Conservation (phyloP, 2,113 vertebrate genomes). For the Eubucco bourcierii region DNA sequence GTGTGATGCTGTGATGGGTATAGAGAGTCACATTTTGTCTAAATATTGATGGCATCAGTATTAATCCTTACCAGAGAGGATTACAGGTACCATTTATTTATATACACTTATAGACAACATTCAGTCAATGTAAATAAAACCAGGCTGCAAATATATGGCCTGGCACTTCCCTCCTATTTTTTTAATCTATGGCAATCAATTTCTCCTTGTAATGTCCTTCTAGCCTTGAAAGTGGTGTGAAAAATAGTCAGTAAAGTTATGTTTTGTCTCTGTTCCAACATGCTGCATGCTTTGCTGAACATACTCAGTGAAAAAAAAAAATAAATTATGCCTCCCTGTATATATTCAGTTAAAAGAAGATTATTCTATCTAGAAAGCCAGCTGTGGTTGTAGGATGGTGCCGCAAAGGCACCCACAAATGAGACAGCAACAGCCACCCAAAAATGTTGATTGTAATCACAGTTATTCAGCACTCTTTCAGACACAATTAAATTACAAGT, state of each 20-base stretch:
- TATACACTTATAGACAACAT: not conserved
- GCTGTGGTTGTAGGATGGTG: not conserved
- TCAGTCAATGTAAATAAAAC: not conserved
- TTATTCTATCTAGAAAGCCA: not conserved
- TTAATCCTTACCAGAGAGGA: not conserved
- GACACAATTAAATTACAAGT: too few relatives aligned
- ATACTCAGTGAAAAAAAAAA: not conserved
- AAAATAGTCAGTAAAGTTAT: not conserved
- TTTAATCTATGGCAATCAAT: not conserved
- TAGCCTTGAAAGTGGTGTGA: not conserved
- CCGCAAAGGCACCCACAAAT: too few relatives aligned
- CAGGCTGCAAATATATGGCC: not conserved
- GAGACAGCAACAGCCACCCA: too few relatives aligned
- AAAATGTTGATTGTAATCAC: too few relatives aligned
- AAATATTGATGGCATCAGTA: not conserved
- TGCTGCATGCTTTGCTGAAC: not conserved
- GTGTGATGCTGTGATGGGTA: accelerated
- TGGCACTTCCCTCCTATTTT: not conserved
- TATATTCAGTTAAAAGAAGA: not conserved
- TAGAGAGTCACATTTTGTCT: accelerated
- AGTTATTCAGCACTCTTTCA: too few relatives aligned
- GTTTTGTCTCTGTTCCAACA: not conserved
- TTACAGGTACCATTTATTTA: not conserved
- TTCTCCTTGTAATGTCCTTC: not conserved
- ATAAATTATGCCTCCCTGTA: not conserved